Evolutionary conservation across 1,140 invertebrate genomes (phyloP).

Genomic region (Drosophila suzukii): DNA sequence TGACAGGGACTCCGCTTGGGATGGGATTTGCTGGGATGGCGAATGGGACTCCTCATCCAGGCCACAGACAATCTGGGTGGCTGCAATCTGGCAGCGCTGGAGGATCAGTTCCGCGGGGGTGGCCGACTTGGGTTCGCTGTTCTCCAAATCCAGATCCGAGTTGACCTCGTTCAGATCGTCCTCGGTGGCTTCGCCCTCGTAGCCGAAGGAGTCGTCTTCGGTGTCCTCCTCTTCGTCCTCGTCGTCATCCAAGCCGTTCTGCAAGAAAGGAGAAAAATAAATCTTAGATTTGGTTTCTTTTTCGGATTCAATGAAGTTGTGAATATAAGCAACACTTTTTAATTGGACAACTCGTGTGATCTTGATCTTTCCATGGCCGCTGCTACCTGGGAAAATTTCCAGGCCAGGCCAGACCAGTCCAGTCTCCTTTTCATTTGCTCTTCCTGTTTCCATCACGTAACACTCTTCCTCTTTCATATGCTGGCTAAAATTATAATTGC

Average conservation of each 20-base stretch:
- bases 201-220: slow-evolving; percentile 73
- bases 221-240: slow-evolving; percentile 64
- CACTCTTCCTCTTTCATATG: slow-evolving; percentile 31
- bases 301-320: slow-evolving; percentile 20
- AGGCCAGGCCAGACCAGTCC: slow-evolving; percentile 10
- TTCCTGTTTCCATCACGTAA: slow-evolving; percentile 53
- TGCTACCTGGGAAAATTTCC: slow-evolving; percentile 20
- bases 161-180: slow-evolving; percentile 78
- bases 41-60: slow-evolving; percentile 2
- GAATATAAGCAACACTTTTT: slow-evolving; percentile 20
- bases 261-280: slow-evolving; percentile 13
- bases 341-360: slow-evolving; percentile 47
- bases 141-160: slow-evolving; percentile 77
- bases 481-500: slow-evolving; percentile 67
- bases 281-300: neutral
- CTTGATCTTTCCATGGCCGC: slow-evolving; percentile 12
- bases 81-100: slow-evolving; percentile 59
- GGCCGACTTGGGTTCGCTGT: slow-evolving; percentile 24
- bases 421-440: slow-evolving; percentile 17
- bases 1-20: slow-evolving; percentile 25
- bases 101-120: slow-evolving; percentile 40
- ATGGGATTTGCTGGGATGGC: neutral
- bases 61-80: slow-evolving; percentile 57
- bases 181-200: slow-evolving; percentile 76
- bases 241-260: slow-evolving; percentile 74